Evolutionary conservation across 2,797 vertebrate species (phyloP).

Genomic region (Phoeniculus purpureus): DNA sequence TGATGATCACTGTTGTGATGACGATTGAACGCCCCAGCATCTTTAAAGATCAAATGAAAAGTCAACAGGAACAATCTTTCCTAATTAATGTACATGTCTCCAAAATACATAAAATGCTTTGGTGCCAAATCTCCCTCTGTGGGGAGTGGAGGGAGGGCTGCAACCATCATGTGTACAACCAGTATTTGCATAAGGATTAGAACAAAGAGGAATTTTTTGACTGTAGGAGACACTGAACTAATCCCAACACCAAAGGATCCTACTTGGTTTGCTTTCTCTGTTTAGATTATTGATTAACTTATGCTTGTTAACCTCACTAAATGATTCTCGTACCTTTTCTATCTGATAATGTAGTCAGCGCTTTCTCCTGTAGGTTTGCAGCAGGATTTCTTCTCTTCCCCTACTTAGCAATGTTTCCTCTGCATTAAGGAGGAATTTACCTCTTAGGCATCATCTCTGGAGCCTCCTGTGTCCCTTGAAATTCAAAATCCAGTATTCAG

Average conservation of each 20-base stretch:
- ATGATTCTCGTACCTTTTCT: neutral
- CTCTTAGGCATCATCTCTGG: neutral
- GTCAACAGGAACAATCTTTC: neutral
- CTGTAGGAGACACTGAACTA: neutral
- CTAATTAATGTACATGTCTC: too few species aligned
- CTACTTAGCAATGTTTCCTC: neutral
- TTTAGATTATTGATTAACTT: neutral
- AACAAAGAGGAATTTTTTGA: neutral
- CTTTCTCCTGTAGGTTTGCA: neutral
- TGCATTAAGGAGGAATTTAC: neutral
- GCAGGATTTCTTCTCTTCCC: neutral
- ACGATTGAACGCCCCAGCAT: neutral
- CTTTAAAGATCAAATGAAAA: neutral
- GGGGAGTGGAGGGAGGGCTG: neutral
- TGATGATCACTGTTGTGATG: too few species aligned
- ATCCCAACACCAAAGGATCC: neutral
- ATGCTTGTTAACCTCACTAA: neutral
- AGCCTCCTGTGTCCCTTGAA: neutral
- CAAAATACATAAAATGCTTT: accelerated
- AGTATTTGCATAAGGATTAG: accelerated
- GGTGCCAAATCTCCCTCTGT: accelerated
- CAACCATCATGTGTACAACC: accelerated
- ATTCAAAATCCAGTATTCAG: neutral
- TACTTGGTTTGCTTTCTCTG: neutral
- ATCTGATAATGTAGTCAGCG: neutral